phyloP scores from a whole-genome alignment of 2,888 invertebrate species.

The Ceramica pisi region DNA sequence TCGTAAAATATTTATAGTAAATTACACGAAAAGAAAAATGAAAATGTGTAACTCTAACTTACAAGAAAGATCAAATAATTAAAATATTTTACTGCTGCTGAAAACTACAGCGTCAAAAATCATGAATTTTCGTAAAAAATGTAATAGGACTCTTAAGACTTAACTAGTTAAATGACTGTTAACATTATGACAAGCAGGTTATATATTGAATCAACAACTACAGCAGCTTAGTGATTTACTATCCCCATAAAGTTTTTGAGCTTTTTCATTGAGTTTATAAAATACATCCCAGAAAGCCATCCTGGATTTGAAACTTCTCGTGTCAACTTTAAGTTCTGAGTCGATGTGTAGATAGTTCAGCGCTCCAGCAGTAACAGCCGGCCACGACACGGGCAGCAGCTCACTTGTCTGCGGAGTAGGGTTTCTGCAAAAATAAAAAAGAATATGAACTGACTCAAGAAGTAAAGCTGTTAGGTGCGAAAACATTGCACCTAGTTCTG shows the following conservation, averaged over 20 bases:
- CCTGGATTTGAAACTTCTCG: conserved; percentile 67
- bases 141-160: too few relatives aligned
- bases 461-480: neutral
- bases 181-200: neutral
- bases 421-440: conserved; percentile 64
- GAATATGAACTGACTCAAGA: neutral
- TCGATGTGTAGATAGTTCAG: conserved; percentile 67
- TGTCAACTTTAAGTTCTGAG: conserved; percentile 63
- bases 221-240: conserved; percentile 3
- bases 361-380: conserved; percentile 58
- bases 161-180: neutral
- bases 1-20: too few relatives aligned
- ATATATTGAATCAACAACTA: neutral
- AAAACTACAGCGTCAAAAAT: too few relatives aligned
- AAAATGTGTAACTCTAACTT: too few relatives aligned
- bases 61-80: too few relatives aligned
- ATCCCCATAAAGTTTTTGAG: conserved; percentile 53
- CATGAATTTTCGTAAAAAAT: too few relatives aligned
- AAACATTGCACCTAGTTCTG: neutral
- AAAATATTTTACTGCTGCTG: too few relatives aligned
- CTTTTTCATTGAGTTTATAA: conserved; percentile 65
- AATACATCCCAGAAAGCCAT: conserved; percentile 75
- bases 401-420: conserved; percentile 71
- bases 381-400: conserved; percentile 70
- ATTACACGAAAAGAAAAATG: too few relatives aligned